Conservation (phyloP, 2,113 vertebrate species). For the Corythoichthys haematopterus region DNA sequence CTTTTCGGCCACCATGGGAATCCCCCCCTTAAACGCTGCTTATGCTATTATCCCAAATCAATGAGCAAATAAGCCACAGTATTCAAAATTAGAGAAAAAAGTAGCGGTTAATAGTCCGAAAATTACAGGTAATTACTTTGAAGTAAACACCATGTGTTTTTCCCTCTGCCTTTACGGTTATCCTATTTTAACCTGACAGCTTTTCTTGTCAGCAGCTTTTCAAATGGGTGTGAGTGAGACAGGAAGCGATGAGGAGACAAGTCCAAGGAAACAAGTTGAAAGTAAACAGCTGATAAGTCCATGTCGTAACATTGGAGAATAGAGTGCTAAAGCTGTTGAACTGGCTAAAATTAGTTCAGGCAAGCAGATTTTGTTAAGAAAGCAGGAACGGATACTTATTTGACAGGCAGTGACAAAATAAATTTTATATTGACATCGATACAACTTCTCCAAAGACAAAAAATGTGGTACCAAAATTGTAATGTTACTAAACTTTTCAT, state of each 20-base stretch:
- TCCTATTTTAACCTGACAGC: neutral
- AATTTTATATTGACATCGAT: neutral
- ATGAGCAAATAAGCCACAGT: too few relatives aligned
- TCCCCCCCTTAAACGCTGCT: too few relatives aligned
- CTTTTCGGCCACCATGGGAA: too few relatives aligned
- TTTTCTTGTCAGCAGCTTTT: neutral
- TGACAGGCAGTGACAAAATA: neutral
- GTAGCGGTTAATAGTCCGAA: too few relatives aligned
- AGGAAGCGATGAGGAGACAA: neutral
- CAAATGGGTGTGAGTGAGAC: neutral
- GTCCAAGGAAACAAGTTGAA: neutral
- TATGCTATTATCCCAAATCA: too few relatives aligned
- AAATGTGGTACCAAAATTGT: too few relatives aligned
- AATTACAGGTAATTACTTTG: neutral
- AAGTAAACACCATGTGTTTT: neutral
- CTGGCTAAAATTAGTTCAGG: neutral
- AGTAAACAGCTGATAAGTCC: neutral
- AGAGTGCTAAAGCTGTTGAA: neutral
- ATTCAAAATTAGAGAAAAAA: too few relatives aligned
- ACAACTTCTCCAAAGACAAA: too few relatives aligned
- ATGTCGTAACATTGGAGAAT: neutral
- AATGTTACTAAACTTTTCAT: too few relatives aligned
- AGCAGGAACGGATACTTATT: neutral
- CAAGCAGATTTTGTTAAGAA: neutral
- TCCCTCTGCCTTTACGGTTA: neutral